Evolutionary conservation across 2,797 vertebrate species (phyloP).

Genomic region (Odontamblyopus rebecca): DNA sequence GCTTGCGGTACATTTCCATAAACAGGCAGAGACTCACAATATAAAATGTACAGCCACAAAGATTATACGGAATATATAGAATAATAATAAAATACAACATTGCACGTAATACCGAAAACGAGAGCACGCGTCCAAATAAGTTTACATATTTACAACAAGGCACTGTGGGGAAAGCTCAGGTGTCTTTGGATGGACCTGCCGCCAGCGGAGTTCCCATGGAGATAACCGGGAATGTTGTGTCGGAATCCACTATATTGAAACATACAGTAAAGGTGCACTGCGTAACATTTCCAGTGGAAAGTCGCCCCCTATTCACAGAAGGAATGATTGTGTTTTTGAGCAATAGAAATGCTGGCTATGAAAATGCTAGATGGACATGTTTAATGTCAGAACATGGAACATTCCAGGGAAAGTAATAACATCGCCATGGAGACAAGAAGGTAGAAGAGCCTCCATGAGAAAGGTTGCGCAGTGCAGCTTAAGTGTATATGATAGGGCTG

Average conservation of each 20-base stretch:
- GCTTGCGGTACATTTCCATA: slow-evolving; percentile 57
- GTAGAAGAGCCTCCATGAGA: too few species aligned
- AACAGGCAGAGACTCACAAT: slow-evolving; percentile 63
- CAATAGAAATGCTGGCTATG: too few species aligned
- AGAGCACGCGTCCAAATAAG: slow-evolving; percentile 64
- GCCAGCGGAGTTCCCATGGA: slow-evolving; percentile 89
- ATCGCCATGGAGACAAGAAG: too few species aligned
- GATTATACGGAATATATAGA: slow-evolving; percentile 75
- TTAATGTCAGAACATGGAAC: too few species aligned
- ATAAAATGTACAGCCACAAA: slow-evolving; percentile 85
- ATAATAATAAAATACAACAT: slow-evolving; percentile 79
- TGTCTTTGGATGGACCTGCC: slow-evolving; percentile 79
- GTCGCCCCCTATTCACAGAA: too few species aligned
- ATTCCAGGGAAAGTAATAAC: too few species aligned
- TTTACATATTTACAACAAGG: slow-evolving; percentile 72
- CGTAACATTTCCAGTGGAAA: too few species aligned
- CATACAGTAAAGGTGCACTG: background rate
- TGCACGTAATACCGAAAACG: slow-evolving; percentile 81
- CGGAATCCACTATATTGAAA: background rate
- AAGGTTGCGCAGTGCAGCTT: too few species aligned
- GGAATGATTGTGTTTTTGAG: too few species aligned
- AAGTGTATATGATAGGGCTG: too few species aligned
- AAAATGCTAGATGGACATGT: too few species aligned
- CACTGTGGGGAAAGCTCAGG: slow-evolving; percentile 63
- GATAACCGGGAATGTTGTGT: slow-evolving; percentile 51